phyloP scores from a whole-genome alignment of 2,888 invertebrate genomes.

The Drosophila trichaetosa region DNA sequence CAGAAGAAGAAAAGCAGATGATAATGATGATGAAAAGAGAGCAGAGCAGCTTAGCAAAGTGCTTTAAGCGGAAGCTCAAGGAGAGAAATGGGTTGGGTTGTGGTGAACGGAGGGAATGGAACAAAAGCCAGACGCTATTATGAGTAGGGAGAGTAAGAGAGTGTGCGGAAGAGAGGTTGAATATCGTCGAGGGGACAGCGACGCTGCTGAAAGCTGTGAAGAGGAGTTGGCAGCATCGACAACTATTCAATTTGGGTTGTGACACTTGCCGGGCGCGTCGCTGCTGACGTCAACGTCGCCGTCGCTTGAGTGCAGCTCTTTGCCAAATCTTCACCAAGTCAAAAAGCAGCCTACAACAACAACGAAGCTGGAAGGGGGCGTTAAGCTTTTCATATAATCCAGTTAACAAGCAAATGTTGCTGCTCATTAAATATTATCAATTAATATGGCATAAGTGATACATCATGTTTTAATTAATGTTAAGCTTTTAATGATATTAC shows the following conservation, averaged over 20 bases:
- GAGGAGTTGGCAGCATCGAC: conserved; percentile 50
- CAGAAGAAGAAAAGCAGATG: conserved; percentile 17
- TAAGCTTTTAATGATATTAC: conserved; percentile 36
- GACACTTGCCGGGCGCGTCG: conserved; percentile 39
- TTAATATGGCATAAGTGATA: conserved; percentile 57
- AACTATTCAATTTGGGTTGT: conserved; percentile 52
- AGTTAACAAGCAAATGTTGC: conserved; percentile 11
- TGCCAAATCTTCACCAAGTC: conserved; percentile 9
- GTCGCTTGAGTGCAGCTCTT: conserved; percentile 11
- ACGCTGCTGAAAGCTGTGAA: conserved; percentile 30
- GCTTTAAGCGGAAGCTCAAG: conserved; percentile 27
- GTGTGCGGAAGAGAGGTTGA: conserved; percentile 11
- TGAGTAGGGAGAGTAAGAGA: neutral
- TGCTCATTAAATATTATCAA: conserved; percentile 42
- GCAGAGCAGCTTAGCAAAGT: conserved; percentile 33
- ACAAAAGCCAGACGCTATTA: conserved; percentile 32
- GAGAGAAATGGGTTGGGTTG: neutral
- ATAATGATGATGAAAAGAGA: conserved; percentile 17
- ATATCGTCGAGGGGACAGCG: conserved; percentile 45
- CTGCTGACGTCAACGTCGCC: neutral
- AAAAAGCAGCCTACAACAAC: conserved; percentile 17
- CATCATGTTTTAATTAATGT: conserved; percentile 58
- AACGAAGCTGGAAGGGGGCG: neutral
- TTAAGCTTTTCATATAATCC: conserved; percentile 7
- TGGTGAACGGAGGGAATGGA: neutral